Conservation (phyloP, 2,113 vertebrate species). For the Xenopus borealis region DNA sequence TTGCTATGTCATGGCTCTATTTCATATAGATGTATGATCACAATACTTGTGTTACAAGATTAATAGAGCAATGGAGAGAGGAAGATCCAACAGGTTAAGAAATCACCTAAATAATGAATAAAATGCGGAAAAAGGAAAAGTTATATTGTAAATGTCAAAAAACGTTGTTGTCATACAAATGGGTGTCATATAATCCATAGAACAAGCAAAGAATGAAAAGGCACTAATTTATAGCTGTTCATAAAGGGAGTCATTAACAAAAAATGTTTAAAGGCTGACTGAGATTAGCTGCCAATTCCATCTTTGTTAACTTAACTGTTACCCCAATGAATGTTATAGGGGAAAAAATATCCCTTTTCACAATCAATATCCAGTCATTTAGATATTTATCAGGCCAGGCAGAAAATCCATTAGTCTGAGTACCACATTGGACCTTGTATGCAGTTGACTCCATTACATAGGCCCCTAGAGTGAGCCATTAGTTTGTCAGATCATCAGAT, state of each 20-base stretch:
- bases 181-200: not conserved
- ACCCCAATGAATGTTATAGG: no score
- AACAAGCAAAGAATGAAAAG: not conserved
- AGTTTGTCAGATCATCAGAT: no score
- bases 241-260: not conserved
- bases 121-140: not conserved
- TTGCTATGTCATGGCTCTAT: conserved; percentile 30
- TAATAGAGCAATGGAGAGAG: conserved; percentile 18
- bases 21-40: conserved; percentile 30
- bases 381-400: no score
- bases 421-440: no score
- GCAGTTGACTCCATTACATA: no score
- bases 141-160: not conserved
- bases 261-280: no score
- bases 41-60: conserved; percentile 37
- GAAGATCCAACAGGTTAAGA: conserved; percentile 16
- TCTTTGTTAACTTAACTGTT: not conserved
- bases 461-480: no score
- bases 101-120: conserved; percentile 21
- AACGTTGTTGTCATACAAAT: not conserved
- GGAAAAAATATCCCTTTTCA: no score
- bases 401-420: no score
- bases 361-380: no score
- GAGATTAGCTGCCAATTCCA: no score
- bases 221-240: not conserved